A percentile compares a stretch with the other conserved stretches of the same genome.
phyloP scores from a whole-genome alignment of 2,113 vertebrate genomes.

The Noctilio leporinus region DNA sequence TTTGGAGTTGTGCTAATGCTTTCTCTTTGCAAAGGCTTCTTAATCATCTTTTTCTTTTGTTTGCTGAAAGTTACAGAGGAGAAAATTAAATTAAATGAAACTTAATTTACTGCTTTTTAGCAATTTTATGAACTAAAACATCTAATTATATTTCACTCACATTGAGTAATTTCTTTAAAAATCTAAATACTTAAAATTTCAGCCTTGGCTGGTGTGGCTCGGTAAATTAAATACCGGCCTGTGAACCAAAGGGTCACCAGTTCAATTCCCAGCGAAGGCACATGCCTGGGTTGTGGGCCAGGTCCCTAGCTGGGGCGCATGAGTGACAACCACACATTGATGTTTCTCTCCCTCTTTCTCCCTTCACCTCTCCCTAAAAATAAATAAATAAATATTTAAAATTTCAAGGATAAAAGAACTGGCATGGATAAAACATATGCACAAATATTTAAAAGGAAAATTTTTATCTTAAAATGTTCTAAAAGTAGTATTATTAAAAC shows the following conservation, averaged over 20 bases:
- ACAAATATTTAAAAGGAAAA: slow-evolving; percentile 27
- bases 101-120: neutral
- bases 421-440: neutral
- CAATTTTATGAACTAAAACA: slow-evolving; percentile 16
- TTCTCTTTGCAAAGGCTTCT: slow-evolving; percentile 88
- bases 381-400: slow-evolving; percentile 39
- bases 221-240: too few species aligned
- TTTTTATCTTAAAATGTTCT: slow-evolving; percentile 25
- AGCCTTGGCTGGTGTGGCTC: too few species aligned
- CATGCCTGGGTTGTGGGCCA: too few species aligned
- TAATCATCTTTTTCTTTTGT: slow-evolving; percentile 89
- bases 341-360: too few species aligned
- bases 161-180: neutral
- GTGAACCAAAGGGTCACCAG: too few species aligned
- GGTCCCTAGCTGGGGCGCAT: too few species aligned
- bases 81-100: slow-evolving; percentile 29
- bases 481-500: neutral
- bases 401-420: slow-evolving; percentile 29
- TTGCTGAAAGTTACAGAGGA: slow-evolving; percentile 81
- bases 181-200: neutral
- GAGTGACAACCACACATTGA: too few species aligned
- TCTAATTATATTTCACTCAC: neutral
- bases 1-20: slow-evolving; percentile 91
- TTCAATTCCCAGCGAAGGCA: too few species aligned
- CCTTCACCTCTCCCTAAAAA: too few species aligned